Evolutionary conservation across 2,113 vertebrate species (phyloP), one percentile per base, ranked within the genome.

Genomic region (Tricholaema leucomelas): DNA sequence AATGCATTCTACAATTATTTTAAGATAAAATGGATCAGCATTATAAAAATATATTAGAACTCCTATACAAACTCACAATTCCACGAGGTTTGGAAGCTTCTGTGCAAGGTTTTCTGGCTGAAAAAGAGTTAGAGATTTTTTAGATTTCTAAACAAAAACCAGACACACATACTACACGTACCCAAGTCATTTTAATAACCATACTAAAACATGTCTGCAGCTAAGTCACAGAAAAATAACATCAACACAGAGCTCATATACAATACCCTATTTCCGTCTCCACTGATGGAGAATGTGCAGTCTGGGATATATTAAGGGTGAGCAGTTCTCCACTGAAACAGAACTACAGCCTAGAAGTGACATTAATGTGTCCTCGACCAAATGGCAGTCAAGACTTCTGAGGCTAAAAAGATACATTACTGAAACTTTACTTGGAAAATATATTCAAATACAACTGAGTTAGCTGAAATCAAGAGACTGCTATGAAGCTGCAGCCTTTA

Each of bases 61-160:
- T 67, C 78, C 78, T 80, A 59, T 44, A 71, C 59, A 96, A 94
- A 99, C 99, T 99, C 97, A 99, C 99, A 99, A 96, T 97, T 99
- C 99, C 95, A 99, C 98, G 73, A 99, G 98, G 97, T 99, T 99
- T 94, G 99, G 99, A 89, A 99, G 98, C 97, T 99, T 99, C 97
- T 99, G 99, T 81, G 98, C 99, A 96, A 99, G 98, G 97, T 98
- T 99, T 95, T 99, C 99, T 94, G 99, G 99, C 99, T 99, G 97
- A 97, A 97, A 98, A 93, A 96, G 97, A 97, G 93, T 94, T 96
- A 92, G 65, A 97, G 80, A 96, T 77, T 87, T 96, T 84, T 96
- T 96, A 96, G 86, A 77, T 93, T 97, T 93, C 30, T 81, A 91
- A 96, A 90, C 75, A 93, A 88, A 92, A 84, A 84, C 7, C 24